phyloP scores from a whole-genome alignment of 2,797 vertebrate species.

The Macropus fuliginosus region DNA sequence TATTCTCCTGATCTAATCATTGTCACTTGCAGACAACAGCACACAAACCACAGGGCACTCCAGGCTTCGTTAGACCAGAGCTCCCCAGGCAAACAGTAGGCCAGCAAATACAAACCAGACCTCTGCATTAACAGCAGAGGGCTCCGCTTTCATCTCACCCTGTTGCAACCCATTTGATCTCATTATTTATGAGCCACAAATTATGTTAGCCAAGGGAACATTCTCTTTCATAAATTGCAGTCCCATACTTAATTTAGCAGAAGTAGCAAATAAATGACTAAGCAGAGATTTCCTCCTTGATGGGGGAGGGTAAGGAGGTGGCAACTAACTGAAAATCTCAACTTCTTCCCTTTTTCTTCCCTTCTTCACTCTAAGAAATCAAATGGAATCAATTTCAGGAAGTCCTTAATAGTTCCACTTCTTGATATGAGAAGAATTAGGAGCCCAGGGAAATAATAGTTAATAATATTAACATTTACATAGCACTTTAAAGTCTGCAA shows the following conservation, averaged over 20 bases:
- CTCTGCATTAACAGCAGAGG: neutral
- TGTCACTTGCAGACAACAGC: neutral
- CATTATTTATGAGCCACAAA: neutral
- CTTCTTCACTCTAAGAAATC: neutral
- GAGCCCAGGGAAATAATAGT: neutral
- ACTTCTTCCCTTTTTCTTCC: neutral
- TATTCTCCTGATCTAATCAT: rapidly evolving
- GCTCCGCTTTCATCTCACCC: neutral
- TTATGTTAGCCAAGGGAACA: neutral
- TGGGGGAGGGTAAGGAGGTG: rapidly evolving
- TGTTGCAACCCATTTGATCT: neutral
- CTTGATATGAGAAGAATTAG: neutral
- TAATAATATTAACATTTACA: neutral
- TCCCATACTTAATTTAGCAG: neutral
- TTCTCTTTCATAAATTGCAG: neutral
- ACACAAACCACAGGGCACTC: neutral
- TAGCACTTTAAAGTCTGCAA: neutral
- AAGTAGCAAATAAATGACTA: neutral
- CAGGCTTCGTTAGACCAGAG: neutral
- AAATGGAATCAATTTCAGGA: neutral
- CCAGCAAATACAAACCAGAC: neutral
- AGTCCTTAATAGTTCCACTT: neutral
- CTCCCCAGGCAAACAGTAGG: neutral
- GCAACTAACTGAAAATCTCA: neutral
- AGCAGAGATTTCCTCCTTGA: neutral